These are phyloP conservation scores for Chloroceryle aenea DNA, from an alignment of 2,113 vertebrate species.

Conservation along the genomic window DNA sequence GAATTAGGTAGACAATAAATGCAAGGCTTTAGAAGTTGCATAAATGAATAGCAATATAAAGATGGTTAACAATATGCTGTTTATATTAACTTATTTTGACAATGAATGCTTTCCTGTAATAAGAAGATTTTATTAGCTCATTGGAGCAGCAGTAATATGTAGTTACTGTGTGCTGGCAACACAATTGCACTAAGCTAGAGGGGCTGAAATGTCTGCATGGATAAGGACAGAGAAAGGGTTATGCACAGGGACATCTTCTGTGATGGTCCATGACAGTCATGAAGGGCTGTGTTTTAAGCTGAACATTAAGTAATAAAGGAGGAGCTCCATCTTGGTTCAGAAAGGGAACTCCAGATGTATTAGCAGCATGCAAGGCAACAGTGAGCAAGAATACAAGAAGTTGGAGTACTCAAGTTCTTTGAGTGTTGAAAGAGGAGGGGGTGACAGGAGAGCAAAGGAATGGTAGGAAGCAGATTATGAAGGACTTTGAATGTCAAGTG, in stretches of 20 bases:
- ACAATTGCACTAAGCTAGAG: neutral
- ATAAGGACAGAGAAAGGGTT: neutral
- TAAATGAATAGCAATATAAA: neutral
- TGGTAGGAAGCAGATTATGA: constrained; percentile 19
- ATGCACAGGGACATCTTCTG: neutral
- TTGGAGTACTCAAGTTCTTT: neutral
- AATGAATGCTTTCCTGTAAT: neutral
- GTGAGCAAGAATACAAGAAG: neutral
- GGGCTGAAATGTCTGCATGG: neutral
- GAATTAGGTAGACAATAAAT: neutral
- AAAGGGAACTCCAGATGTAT: neutral
- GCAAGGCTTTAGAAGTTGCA: neutral
- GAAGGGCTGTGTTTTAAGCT: neutral
- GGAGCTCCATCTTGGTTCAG: neutral
- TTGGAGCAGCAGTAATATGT: neutral
- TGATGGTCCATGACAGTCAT: neutral
- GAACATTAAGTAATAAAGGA: neutral
- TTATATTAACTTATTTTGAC: neutral
- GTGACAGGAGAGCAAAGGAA: neutral
- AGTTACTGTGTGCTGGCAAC: neutral
- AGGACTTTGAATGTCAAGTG: constrained; percentile 66
- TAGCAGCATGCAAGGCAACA: neutral
- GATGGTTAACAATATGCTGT: neutral
- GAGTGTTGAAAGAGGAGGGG: neutral
- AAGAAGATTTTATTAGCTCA: neutral